Conservation (phyloP, 2,797 vertebrate genomes). For the Melopsittacus undulatus region DNA sequence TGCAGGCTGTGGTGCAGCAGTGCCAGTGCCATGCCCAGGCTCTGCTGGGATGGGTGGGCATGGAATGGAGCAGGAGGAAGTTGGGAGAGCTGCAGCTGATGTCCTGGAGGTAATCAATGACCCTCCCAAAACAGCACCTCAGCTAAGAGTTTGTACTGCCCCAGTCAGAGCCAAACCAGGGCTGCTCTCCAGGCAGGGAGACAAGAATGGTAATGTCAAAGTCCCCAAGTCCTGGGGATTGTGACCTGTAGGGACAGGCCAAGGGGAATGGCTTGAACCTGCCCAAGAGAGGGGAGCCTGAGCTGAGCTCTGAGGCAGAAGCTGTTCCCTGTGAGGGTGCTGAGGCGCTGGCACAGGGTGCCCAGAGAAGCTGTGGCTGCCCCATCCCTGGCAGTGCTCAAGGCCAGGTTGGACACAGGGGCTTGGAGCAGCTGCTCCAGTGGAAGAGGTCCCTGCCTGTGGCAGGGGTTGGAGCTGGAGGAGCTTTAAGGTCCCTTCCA, state of each 20-base stretch:
- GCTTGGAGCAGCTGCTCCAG: no score
- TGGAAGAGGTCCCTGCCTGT: background rate
- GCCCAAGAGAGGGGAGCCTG: background rate
- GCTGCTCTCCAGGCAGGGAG: background rate
- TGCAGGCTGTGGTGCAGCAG: rapidly evolving
- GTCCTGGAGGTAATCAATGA: background rate
- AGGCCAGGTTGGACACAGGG: no score
- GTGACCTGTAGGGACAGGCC: background rate
- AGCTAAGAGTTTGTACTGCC: background rate
- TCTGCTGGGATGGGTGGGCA: rapidly evolving
- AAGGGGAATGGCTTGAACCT: background rate
- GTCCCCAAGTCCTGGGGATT: background rate
- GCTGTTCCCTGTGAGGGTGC: no score
- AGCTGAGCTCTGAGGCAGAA: background rate
- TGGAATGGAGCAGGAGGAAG: background rate
- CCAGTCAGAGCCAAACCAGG: background rate
- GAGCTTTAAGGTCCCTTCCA: background rate
- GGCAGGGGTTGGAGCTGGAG: background rate
- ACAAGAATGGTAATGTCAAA: background rate
- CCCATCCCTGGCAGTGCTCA: no score
- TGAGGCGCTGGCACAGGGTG: no score
- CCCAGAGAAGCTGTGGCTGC: no score
- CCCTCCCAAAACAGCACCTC: background rate
- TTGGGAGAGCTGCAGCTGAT: background rate
- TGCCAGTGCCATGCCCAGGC: rapidly evolving